phyloP scores from a whole-genome alignment of 2,797 vertebrate genomes.

The Notamacropus eugenii region DNA sequence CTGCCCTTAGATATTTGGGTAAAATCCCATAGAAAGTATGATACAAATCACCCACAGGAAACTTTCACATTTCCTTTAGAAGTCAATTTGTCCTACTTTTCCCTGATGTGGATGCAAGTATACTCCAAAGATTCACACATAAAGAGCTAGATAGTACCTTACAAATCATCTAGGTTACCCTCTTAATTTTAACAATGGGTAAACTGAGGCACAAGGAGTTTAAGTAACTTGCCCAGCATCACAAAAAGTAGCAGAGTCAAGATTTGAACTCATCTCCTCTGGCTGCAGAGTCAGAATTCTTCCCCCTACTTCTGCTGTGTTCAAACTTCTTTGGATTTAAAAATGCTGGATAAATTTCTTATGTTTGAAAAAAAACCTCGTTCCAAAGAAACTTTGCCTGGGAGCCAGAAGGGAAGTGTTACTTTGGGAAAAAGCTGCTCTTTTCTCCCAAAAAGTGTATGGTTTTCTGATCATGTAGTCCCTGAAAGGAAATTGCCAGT shows the following conservation, averaged over 20 bases:
- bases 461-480: constrained; percentile 1
- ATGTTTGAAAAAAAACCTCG: constrained; percentile 1
- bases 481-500: not conserved
- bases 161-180: not conserved
- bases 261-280: not conserved
- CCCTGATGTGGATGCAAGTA: not conserved
- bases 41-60: not conserved
- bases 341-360: not conserved
- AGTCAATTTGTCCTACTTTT: not conserved
- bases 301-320: not conserved
- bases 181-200: not conserved
- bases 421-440: constrained; percentile 5
- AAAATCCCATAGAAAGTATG: not conserved
- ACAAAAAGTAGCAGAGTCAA: not conserved
- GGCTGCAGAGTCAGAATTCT: not conserved
- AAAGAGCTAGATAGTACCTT: not conserved
- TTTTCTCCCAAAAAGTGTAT: not conserved
- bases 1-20: not conserved
- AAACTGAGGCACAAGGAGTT: not conserved
- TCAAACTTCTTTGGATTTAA: constrained; percentile 17
- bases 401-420: not conserved
- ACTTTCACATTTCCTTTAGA: not conserved
- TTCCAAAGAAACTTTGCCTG: constrained; percentile 19
- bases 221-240: not conserved
- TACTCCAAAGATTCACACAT: not conserved